Evolutionary conservation across 2,888 invertebrate genomes (phyloP).

Genomic region (Acleris laterana): DNA sequence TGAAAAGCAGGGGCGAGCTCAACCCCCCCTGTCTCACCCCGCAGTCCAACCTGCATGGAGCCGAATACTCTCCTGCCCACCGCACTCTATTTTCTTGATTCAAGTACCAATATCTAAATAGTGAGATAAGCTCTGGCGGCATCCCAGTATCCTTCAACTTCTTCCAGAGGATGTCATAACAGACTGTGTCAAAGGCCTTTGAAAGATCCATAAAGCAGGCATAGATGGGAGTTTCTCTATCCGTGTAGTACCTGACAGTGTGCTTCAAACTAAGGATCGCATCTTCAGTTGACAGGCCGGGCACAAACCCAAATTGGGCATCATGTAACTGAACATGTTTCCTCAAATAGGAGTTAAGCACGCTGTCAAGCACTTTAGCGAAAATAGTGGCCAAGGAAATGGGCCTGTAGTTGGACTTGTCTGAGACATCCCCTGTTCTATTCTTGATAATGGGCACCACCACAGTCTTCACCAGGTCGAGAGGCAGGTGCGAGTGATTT

Average conservation of each 20-base stretch:
- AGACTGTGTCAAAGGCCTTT: constrained; percentile 5
- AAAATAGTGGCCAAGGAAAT: constrained; percentile 9
- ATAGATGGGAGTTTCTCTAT: not conserved
- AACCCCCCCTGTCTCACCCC: no score
- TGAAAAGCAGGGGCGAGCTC: no score
- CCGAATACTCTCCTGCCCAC: not conserved
- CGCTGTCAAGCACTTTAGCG: constrained; percentile 1
- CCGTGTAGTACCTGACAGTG: constrained; percentile 8
- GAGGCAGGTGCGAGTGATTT: constrained; percentile 8
- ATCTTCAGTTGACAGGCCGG: constrained; percentile 4
- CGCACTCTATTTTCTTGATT: constrained; percentile 1
- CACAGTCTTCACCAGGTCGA: not conserved
- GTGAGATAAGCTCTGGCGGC: not conserved
- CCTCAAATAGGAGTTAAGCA: constrained; percentile 1
- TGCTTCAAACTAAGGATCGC: constrained; percentile 6
- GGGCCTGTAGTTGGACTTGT: constrained; percentile 14
- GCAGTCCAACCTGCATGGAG: not conserved
- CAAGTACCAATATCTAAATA: not conserved
- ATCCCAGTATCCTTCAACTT: not conserved
- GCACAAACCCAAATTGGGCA: not conserved
- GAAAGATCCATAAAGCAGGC: constrained; percentile 5
- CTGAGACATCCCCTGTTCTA: constrained; percentile 18
- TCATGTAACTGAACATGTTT: not conserved
- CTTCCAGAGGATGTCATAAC: constrained; percentile 8
- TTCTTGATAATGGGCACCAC: constrained; percentile 30